Evolutionary conservation across 2,888 invertebrate species (phyloP).

Genomic region (Orgyia antiqua): DNA sequence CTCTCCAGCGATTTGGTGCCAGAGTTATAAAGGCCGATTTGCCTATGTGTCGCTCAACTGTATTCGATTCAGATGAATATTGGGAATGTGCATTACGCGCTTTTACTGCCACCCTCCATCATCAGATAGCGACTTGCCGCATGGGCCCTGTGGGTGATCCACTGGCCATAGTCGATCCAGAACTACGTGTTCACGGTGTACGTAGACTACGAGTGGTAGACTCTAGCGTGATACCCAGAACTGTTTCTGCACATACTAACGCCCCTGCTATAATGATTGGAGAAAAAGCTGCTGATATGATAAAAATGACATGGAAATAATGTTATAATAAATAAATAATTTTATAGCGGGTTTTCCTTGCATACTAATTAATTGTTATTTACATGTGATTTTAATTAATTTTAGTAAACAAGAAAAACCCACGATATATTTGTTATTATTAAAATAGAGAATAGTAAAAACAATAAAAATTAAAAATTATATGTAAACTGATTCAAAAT

Average conservation of each 20-base stretch:
- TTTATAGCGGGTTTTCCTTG: too few species aligned
- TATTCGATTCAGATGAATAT: slow-evolving; percentile 80
- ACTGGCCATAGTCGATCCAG: slow-evolving; percentile 80
- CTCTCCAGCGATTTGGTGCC: slow-evolving; percentile 79
- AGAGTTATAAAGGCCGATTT: slow-evolving; percentile 67
- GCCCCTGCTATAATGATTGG: slow-evolving; percentile 85
- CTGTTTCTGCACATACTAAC: slow-evolving; percentile 82
- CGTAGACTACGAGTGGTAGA: slow-evolving; percentile 81
- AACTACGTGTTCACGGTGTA: slow-evolving; percentile 80
- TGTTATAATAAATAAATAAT: neutral
- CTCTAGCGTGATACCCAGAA: slow-evolving; percentile 82
- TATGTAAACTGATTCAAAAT: too few species aligned
- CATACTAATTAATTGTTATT: too few species aligned
- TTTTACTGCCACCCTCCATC: slow-evolving; percentile 80
- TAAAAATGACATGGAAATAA: slow-evolving; percentile 54
- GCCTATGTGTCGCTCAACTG: slow-evolving; percentile 67
- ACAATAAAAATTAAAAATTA: too few species aligned
- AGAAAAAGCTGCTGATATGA: slow-evolving; percentile 83
- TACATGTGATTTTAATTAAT: too few species aligned
- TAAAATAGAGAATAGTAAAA: too few species aligned
- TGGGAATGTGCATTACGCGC: slow-evolving; percentile 83
- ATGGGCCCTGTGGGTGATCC: slow-evolving; percentile 83
- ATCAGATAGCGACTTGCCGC: slow-evolving; percentile 83
- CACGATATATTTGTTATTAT: too few species aligned
- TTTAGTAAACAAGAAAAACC: too few species aligned